Base-by-base conservation (phyloP, 1,140 invertebrate species). In the Bombus pyrosoma region DNA sequence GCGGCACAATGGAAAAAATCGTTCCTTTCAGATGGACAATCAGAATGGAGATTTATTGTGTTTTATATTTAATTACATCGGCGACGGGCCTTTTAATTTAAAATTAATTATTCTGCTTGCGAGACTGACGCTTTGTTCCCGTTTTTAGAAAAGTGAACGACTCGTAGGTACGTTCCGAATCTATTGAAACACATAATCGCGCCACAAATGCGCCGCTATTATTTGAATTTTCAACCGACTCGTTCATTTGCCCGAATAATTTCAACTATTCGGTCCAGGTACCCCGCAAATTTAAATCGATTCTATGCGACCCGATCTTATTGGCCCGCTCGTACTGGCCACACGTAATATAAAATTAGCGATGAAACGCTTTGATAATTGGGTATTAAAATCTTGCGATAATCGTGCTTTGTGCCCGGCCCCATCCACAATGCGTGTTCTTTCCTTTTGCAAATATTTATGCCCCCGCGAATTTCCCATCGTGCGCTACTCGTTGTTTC, bases 161-260 rank as follows among this genome's bases (percentile, higher is more conserved):
- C 43, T 83, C 84, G 69, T 78, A 89, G 79, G 73, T 81, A 78
- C 69, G 78, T 68, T 72, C 43, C 39, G 74, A 81, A 74, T 74
- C 68, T 57, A 89, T 66, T 71, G 88, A 86, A 86, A 88, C 80
- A 83, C 73, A 86, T 76, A 89, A 86, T 88, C 72, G 68, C 57
- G 41, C 39, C 71, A 59, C 64, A 25, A 66, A 85, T 59, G 72
- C 74, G 43, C 32, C 28, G 78, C 73, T 82, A 89, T 90, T 87
- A 90, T 90, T 90, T 59, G 79, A 81, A 87, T 90, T 90, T 90
- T 90, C 88, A 80, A 34, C 59, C 86, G 75, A 85, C 79, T 87
- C 81, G 88, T 90, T 90, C 82, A 88, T 90, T 90, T 90, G 89
- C 41, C n/a, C 79, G 86, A 87, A 90, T 90, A 90, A 90, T 90